A percentile compares a stretch with the other conserved stretches of the same genome.
Conservation (phyloP, 2,797 vertebrate species). For the Ceyx erithaca region DNA sequence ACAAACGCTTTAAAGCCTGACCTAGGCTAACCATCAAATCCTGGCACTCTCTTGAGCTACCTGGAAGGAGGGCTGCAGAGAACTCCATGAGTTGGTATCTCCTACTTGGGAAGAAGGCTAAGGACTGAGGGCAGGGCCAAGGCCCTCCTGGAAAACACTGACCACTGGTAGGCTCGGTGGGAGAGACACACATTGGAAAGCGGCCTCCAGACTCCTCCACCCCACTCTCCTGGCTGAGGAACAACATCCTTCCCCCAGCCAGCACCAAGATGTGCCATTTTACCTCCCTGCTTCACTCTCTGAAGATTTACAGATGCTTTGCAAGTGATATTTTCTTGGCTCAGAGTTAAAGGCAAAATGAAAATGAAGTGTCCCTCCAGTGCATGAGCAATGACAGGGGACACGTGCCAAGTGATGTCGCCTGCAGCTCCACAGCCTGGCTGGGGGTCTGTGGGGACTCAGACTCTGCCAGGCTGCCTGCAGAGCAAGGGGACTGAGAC, state of each 20-base stretch:
- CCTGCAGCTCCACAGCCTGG: not conserved
- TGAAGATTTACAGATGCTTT: not conserved
- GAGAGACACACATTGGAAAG: not conserved
- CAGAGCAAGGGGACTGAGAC: too few species aligned
- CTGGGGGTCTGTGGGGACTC: not conserved
- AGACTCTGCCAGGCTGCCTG: not conserved
- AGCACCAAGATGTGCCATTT: not conserved
- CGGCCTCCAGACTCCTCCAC: not conserved
- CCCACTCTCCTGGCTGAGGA: not conserved
- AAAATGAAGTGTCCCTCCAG: not conserved
- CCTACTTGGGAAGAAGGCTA: not conserved
- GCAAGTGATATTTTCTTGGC: not conserved
- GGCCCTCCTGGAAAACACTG: not conserved
- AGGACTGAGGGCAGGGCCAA: not conserved
- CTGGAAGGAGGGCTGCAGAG: not conserved
- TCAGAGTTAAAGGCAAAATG: not conserved
- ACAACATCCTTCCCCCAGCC: not conserved
- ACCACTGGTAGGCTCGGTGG: not conserved
- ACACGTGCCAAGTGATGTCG: not conserved
- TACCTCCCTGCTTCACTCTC: not conserved
- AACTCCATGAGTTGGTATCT: not conserved
- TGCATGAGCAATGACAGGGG: not conserved
- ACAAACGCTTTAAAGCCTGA: not conserved
- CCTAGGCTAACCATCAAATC: not conserved
- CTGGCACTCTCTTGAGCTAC: fast-evolving